These are phyloP conservation scores for Mesorhabditis spiculigera DNA, from an alignment of 2,888 invertebrate species.

Conservation along the genomic window DNA sequence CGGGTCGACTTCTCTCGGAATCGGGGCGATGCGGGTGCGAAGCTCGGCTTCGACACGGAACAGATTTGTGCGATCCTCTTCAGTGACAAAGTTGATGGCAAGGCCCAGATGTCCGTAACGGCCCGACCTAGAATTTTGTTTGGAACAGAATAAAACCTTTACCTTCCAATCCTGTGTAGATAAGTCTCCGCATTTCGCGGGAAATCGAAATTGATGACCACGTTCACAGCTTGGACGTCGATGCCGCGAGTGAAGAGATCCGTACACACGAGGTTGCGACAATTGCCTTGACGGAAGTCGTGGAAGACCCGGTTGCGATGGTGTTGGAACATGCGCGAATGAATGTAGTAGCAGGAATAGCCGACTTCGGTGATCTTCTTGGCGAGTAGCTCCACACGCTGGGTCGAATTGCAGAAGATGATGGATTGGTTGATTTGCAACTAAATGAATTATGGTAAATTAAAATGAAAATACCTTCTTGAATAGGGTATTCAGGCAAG, in stretches of 20 bases:
- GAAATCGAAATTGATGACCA: constrained; percentile 99
- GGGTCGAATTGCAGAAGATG: constrained; percentile 99
- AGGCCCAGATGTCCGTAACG: constrained; percentile 96
- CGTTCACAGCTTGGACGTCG: constrained; percentile 99
- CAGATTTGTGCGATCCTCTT: constrained; percentile 93
- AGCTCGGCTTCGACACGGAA: constrained; percentile 98
- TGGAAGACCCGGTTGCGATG: constrained; percentile 94
- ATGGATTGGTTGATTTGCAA: constrained; percentile 98
- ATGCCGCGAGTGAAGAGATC: constrained; percentile 97
- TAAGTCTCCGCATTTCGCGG: constrained; percentile 99
- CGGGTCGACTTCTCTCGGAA: constrained; percentile 98
- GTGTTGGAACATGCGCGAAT: constrained; percentile 98
- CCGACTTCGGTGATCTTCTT: constrained; percentile 99
- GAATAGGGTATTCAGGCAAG: constrained; percentile 97
- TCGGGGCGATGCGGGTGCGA: constrained; percentile 98
- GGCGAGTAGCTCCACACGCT: constrained; percentile 94
- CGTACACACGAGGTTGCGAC: constrained; percentile 86
- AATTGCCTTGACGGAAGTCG: constrained; percentile 94
- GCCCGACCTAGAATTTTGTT: constrained; percentile 43
- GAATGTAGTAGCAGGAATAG: constrained; percentile 99
- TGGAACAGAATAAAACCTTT: constrained; percentile 57
- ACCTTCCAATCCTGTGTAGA: constrained; percentile 96
- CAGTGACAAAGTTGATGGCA: constrained; percentile 98
- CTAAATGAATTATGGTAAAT: constrained; percentile 63
- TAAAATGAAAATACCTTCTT: constrained; percentile 72